Conservation (phyloP, 2,888 invertebrate species). For the Crocallis elinguaria region DNA sequence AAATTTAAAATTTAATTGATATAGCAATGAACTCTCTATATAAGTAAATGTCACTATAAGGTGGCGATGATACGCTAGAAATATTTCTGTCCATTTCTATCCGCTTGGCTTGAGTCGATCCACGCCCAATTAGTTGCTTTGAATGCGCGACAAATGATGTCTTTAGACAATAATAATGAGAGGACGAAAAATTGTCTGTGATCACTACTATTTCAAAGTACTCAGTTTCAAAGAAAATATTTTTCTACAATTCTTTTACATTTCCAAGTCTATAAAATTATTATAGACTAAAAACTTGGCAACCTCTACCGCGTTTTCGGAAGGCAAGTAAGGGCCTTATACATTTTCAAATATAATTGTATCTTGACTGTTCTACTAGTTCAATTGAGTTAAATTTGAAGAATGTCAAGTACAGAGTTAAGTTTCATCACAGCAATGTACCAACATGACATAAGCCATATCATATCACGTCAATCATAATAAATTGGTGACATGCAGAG, state of each 20-base stretch:
- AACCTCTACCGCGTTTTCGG: too few relatives aligned
- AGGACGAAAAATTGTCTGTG: too few relatives aligned
- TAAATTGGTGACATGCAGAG: constrained; percentile 22
- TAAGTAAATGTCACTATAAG: too few relatives aligned
- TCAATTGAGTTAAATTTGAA: constrained; percentile 16
- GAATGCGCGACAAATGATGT: not conserved
- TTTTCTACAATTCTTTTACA: too few relatives aligned
- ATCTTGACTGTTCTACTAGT: not conserved
- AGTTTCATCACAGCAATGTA: constrained; percentile 13
- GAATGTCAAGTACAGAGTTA: constrained; percentile 13
- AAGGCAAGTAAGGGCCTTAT: too few relatives aligned
- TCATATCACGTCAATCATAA: constrained; percentile 25
- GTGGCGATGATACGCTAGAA: not conserved
- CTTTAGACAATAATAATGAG: too few relatives aligned
- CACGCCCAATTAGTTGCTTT: not conserved
- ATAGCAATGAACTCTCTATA: too few relatives aligned
- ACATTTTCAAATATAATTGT: not conserved
- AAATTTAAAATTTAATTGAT: too few relatives aligned
- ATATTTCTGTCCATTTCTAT: not conserved
- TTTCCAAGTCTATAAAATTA: too few relatives aligned
- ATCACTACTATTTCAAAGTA: too few relatives aligned
- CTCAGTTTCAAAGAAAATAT: too few relatives aligned
- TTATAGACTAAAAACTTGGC: too few relatives aligned
- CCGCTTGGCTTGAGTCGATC: not conserved
- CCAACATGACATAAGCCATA: constrained; percentile 14